These are phyloP conservation scores for Botrylloides violaceus DNA, from an alignment of 23 tunicate genomes.

Conservation along the genomic window DNA sequence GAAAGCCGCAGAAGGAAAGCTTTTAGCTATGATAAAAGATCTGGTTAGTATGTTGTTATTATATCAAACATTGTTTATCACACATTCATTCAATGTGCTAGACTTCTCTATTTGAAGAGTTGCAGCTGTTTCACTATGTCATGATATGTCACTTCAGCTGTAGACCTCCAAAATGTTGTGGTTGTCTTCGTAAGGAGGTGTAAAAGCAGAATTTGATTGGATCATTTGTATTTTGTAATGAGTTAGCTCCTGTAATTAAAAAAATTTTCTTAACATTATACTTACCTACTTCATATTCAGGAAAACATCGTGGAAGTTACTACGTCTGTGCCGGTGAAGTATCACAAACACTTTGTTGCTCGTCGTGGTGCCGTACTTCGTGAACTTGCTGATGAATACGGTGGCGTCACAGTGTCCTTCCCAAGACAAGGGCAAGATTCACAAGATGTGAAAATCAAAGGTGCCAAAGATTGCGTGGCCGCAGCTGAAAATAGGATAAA, in stretches of 20 bases:
- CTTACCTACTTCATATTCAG: conserved; percentile 32
- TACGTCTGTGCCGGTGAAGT: conserved; percentile 66
- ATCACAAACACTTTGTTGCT: conserved; percentile 88
- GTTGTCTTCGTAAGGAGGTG: not conserved
- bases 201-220: not conserved
- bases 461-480: conserved; percentile 88
- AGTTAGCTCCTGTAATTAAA: not conserved
- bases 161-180: not conserved
- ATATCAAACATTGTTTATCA: no score
- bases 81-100: no score
- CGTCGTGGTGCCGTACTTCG: conserved; percentile 81
- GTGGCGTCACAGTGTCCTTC: conserved; percentile 91
- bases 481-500: conserved; percentile 67
- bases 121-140: no score
- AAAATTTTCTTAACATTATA: not conserved
- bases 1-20: conserved; percentile 47
- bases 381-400: conserved; percentile 85
- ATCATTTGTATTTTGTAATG: not conserved
- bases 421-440: conserved; percentile 83
- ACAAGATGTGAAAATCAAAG: conserved; percentile 75
- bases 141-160: no score
- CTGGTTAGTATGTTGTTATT: conserved; percentile 66
- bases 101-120: no score
- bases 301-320: conserved; percentile 75
- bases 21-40: conserved; percentile 40